These are phyloP conservation scores for Pachydiplax longipennis DNA, from an alignment of 2,888 invertebrate genomes.

Conservation along the genomic window DNA sequence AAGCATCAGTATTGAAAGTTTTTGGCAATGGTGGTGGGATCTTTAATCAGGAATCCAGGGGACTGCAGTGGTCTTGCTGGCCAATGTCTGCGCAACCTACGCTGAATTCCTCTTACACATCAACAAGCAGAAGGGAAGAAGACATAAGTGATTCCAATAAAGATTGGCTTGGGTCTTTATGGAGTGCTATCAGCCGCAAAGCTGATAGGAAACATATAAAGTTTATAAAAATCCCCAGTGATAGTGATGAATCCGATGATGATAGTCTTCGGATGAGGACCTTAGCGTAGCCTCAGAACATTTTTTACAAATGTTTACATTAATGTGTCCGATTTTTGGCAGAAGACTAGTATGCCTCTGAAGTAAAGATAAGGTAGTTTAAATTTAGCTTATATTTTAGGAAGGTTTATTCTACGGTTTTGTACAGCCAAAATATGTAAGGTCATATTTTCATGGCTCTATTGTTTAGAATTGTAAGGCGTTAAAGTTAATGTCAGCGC, in stretches of 20 bases:
- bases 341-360: too few relatives aligned
- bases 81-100: not conserved
- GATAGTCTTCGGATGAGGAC: constrained; percentile 36
- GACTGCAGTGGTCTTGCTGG: constrained; percentile 27
- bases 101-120: not conserved
- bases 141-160: not conserved
- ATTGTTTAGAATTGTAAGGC: too few relatives aligned
- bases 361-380: too few relatives aligned
- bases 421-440: too few relatives aligned
- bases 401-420: too few relatives aligned
- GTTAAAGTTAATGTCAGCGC: too few relatives aligned
- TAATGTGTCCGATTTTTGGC: too few relatives aligned
- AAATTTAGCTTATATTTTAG: too few relatives aligned
- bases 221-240: constrained; percentile 18
- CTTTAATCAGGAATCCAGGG: constrained; percentile 19
- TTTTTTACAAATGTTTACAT: too few relatives aligned
- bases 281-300: not conserved
- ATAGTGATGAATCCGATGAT: constrained; percentile 19
- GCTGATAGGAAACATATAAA: constrained; percentile 19
- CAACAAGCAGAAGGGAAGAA: constrained; percentile 1
- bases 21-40: not conserved
- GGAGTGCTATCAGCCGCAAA: not conserved
- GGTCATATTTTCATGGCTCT: too few relatives aligned
- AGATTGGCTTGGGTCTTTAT: constrained; percentile 28
- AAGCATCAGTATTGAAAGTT: not conserved